A percentile compares a stretch with the other conserved stretches of the same genome.
Conservation (phyloP, 1,140 invertebrate species). For the Lasioglossum baleicum region DNA sequence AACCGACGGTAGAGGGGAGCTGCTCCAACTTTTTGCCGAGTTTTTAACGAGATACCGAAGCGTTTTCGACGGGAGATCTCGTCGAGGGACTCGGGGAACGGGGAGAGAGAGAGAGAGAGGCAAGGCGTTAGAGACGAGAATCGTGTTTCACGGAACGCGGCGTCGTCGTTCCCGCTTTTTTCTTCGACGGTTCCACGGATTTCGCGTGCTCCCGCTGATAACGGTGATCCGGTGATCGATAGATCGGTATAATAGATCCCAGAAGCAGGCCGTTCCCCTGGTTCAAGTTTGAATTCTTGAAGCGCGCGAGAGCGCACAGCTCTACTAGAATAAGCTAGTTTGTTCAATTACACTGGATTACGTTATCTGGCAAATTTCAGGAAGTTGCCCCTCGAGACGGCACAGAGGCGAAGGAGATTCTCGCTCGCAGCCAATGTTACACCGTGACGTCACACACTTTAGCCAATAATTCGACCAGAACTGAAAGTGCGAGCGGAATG, state of each 20-base stretch:
- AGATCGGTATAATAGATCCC: background rate
- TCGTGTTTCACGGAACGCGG: constrained; percentile 33
- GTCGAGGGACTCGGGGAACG: background rate
- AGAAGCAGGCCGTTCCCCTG: too few relatives aligned
- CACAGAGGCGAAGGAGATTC: too few relatives aligned
- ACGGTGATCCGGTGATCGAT: constrained; percentile 4
- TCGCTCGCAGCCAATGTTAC: too few relatives aligned
- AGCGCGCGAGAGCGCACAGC: constrained; percentile 38
- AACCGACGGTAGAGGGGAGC: constrained; percentile 31
- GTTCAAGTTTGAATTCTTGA: constrained; percentile 58
- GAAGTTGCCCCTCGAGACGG: too few relatives aligned
- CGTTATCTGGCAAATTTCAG: too few relatives aligned
- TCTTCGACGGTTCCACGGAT: background rate
- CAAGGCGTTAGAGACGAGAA: constrained; percentile 29
- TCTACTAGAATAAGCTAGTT: too few relatives aligned
- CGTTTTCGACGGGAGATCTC: constrained; percentile 50
- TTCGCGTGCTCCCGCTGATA: constrained; percentile 13
- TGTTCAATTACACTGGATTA: too few relatives aligned
- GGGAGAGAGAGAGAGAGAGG: background rate
- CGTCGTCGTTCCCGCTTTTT: background rate
- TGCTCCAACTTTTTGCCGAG: constrained; percentile 55
- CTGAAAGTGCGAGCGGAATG: too few relatives aligned
- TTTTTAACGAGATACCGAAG: constrained; percentile 63
- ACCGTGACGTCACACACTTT: too few relatives aligned
- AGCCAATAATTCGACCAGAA: too few relatives aligned